phyloP scores from a whole-genome alignment of 1,140 invertebrate genomes.

The Sminthurides bifidus region DNA sequence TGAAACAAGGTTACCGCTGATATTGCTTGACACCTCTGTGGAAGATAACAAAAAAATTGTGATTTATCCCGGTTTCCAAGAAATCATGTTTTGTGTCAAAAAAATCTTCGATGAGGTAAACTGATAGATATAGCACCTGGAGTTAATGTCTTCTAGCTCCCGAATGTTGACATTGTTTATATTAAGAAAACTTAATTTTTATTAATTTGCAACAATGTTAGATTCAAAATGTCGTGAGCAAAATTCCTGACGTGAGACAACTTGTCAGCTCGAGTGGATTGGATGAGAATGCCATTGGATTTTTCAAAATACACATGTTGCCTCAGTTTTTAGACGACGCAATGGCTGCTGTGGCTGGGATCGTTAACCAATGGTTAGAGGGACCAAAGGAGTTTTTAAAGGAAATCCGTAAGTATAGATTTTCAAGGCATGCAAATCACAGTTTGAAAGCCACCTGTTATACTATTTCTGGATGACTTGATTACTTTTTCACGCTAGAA shows the following conservation, averaged over 20 bases:
- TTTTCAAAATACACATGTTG: not conserved
- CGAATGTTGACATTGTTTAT: too few relatives aligned
- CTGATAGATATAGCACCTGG: too few relatives aligned
- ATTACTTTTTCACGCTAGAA: constrained; percentile 13
- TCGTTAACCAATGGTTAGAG: constrained; percentile 18
- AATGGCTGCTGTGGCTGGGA: constrained; percentile 5
- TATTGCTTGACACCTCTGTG: constrained; percentile 20
- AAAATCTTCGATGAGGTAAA: constrained; percentile 27
- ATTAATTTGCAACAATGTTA: not conserved
- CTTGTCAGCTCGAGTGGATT: not conserved
- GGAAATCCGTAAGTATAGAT: constrained; percentile 18
- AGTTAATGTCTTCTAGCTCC: not conserved
- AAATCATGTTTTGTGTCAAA: constrained; percentile 26
- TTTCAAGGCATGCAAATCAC: not conserved
- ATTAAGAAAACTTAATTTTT: not conserved
- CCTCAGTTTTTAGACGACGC: constrained; percentile 11
- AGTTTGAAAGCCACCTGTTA: not conserved
- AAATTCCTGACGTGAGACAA: not conserved
- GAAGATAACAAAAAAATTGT: constrained; percentile 13
- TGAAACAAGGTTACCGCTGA: constrained; percentile 12
- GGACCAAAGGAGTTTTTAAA: constrained; percentile 10
- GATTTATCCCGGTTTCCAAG: constrained; percentile 14
- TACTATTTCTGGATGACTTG: not conserved
- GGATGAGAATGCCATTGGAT: not conserved
- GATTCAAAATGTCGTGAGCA: not conserved